These are phyloP conservation scores for Girardinichthys multiradiatus DNA, from an alignment of 2,113 vertebrate genomes.

Conservation along the genomic window DNA sequence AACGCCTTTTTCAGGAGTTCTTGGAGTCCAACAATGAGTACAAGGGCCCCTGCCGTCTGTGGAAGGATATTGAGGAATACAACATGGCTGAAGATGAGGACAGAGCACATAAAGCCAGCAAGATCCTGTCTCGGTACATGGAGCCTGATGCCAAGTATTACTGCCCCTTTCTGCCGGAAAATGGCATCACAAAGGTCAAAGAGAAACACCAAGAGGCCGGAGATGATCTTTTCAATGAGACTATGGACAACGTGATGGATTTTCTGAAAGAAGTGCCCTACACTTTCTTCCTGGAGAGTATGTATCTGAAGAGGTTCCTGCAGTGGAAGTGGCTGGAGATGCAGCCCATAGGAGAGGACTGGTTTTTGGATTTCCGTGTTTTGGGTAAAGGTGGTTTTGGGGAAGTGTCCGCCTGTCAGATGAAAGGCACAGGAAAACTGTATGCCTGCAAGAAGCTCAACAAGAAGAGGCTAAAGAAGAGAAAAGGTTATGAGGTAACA, in stretches of 20 bases:
- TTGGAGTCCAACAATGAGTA: constrained; percentile 73
- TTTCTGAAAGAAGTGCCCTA: constrained; percentile 81
- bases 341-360: constrained; percentile 82
- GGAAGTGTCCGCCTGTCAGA: constrained; percentile 91
- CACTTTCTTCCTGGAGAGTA: constrained; percentile 78
- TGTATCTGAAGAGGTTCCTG: constrained; percentile 82
- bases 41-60: constrained; percentile 74
- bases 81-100: constrained; percentile 79
- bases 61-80: constrained; percentile 81
- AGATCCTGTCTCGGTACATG: constrained; percentile 77
- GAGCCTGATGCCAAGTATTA: constrained; percentile 75
- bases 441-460: constrained; percentile 94
- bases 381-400: constrained; percentile 89
- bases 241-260: constrained; percentile 70
- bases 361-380: constrained; percentile 89
- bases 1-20: constrained; percentile 81
- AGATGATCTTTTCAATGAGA: constrained; percentile 75
- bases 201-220: constrained; percentile 67
- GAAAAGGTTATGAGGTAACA: constrained; percentile 87
- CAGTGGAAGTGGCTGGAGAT: constrained; percentile 89
- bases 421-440: constrained; percentile 89
- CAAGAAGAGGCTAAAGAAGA: constrained; percentile 92
- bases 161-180: constrained; percentile 79
- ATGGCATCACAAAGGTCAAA: constrained; percentile 78
- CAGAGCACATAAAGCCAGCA: constrained; percentile 71